Evolutionary conservation across 2,888 invertebrate genomes (phyloP), one percentile per base, ranked within the genome.

Genomic region (Leucoma salicis): DNA sequence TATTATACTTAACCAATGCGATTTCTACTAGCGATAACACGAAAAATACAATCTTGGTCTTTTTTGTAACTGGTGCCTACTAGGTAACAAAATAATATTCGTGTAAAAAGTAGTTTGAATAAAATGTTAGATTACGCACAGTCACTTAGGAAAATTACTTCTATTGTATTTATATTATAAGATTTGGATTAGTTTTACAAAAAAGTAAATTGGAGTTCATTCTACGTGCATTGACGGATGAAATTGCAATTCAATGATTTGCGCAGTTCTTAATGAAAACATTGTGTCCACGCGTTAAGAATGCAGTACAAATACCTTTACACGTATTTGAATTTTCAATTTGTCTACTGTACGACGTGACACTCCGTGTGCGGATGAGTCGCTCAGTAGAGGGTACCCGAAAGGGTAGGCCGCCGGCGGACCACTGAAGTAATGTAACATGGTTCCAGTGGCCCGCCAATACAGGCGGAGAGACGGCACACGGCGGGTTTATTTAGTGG

Each of bases 1-100:
- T 27, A 18, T 7, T 7, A 18, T 18, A 27, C 11, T 27, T 27
- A 27, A n/a, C 14, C 16, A 37, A 16, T 39, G 31, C 33, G 58
- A 54, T 57, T 51, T 54, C 37, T 42, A 49, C 42, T 27, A 14
- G 31, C 38, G 55, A 55, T 55, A 59, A 21, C 36, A 14, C 28
- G 28, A 47, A 37, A 42, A 37, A 46, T 46, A n/a, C n/a, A n/a
- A n/a, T 58, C 34, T 21, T 6, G 46, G 34, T 39, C 31, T 45
- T 41, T 42, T n/a, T 40, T 53, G 38, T 21, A 3, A 4, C 6
- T n/a, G n/a, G n/a, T n/a, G n/a, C n/a, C n/a, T n/a, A 21, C 21
- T 21, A 3, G 5, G 21, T 8, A 36, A 21, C 53, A 40, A n/a
- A n/a, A 48, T 42, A 12, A 49, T 32, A 7, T 21, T 32, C n/a